Evolutionary conservation across 2,888 invertebrate species (phyloP), one percentile per base, ranked within the genome.

Genomic region (Caprella mutica): DNA sequence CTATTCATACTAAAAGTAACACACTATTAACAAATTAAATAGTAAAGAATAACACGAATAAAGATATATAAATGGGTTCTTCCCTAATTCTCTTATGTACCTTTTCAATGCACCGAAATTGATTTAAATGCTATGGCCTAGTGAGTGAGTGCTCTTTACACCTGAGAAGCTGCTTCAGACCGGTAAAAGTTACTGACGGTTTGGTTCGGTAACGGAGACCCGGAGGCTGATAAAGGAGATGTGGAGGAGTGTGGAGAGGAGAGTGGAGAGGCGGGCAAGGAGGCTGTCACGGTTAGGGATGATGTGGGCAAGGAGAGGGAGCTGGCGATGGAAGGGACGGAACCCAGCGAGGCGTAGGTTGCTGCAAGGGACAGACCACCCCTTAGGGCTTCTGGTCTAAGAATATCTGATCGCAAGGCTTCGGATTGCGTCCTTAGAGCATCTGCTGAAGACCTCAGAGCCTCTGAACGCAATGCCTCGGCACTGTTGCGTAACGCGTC

Each of bases 231-330:
- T n/a, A n/a, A n/a, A n/a, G n/a, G n/a, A n/a, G 39, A 33, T 5
- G 56, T 43, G 44, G 40, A 40, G 38, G 62, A 52, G 43, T 40
- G 38, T 27, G 33, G 35, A n/a, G 35, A 50, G 17, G 56, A 46
- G 35, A 52, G 39, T 24, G 56, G 50, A 54, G 58, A 53, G 44
- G 56, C 39, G 39, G 62, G 55, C 33, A 56, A 53, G 26, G 62
- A 56, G 29, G 59, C 33, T n/a, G 56, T 44, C n/a, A 53, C 46
- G 44, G 55, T 56, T 27, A 57, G 53, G 38, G 54, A 46, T 5
- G 58, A 54, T 39, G 58, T 51, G 26, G 59, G 55, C 2, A 26
- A 5, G 8, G 44, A 3, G 6, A 29, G 26, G 19, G 9, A 33
- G 12, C 46, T 19, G 17, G 43, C 17, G 14, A 1, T 46, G 9